Base-by-base conservation (phyloP, 2,888 invertebrate species). In the Drosophila differens region DNA sequence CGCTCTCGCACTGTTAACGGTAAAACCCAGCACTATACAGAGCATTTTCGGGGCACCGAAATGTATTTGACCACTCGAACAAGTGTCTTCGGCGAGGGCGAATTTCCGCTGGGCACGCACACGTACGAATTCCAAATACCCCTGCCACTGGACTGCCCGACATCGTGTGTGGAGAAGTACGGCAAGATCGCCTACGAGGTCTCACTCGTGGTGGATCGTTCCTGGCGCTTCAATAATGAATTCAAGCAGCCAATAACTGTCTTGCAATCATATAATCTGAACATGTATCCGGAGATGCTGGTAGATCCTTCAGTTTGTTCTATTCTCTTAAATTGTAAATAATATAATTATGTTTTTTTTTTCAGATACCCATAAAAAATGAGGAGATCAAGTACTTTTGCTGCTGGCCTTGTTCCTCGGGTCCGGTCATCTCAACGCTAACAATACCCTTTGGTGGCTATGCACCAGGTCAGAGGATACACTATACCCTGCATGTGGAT, bases 111-210 rank as follows among this genome's bases (percentile, higher is more conserved):
- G 0, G 91, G 91, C 4, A 81, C 70, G 1, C 76, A 97, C 87
- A 94, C 94, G 9, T 98, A 96, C 90, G 96, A 96, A 28, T 97
- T 97, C 89, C 94, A 95, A 33, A 96, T 96, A 88, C 94, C 95
- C 3, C 47, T 92, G 41, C 91, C 92, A 0, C 57, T 67, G 22
- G 91, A 95, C 63, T 93, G 97, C 63, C 97, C 97, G 10, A 96
- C 96, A 0, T 96, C 96, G 0, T 97, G 96, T 92, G 96, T 95
- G 85, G 96, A 96, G 5, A 94, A 95, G 90, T 94, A 94, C 93
- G 97, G 97, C 0, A 95, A 95, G 89, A 95, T 98, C 37, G 94
- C 96, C 28, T 98, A 98, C 91, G 95, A 95, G 5, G 94, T 97
- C 3, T 96, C 96, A 90, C 96, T 96, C 7, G 95, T 95, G 0